Evolutionary conservation across 2,113 vertebrate genomes (phyloP).

Genomic region (Dasypus novemcinctus): DNA sequence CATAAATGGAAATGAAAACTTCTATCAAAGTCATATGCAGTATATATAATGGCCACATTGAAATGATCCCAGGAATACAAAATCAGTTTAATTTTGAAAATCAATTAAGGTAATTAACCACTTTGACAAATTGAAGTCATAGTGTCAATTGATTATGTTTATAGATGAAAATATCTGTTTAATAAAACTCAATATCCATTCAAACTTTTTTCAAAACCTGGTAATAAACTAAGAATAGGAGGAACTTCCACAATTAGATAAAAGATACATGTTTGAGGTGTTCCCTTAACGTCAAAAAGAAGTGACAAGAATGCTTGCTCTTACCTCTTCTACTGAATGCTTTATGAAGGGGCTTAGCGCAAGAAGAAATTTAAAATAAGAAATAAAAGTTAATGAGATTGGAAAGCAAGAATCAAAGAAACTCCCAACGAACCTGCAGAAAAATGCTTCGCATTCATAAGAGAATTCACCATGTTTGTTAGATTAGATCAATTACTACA

Average conservation of each 20-base stretch:
- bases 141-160: neutral
- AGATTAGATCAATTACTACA: neutral
- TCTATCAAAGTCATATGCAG: neutral
- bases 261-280: neutral
- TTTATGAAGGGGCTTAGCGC: neutral
- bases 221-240: neutral
- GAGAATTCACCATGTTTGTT: neutral
- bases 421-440: neutral
- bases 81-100: neutral
- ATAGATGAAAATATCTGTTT: neutral
- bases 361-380: neutral
- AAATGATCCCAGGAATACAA: neutral
- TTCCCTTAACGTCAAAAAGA: neutral
- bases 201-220: neutral
- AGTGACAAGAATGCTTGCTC: neutral
- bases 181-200: neutral
- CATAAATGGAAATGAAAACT: neutral
- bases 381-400: neutral
- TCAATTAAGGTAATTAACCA: neutral
- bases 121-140: neutral
- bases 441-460: neutral
- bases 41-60: neutral
- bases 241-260: neutral
- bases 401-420: neutral
- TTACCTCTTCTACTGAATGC: neutral